Evolutionary conservation across 2,888 invertebrate species (phyloP).

Genomic region (Cactoblastis cactorum): DNA sequence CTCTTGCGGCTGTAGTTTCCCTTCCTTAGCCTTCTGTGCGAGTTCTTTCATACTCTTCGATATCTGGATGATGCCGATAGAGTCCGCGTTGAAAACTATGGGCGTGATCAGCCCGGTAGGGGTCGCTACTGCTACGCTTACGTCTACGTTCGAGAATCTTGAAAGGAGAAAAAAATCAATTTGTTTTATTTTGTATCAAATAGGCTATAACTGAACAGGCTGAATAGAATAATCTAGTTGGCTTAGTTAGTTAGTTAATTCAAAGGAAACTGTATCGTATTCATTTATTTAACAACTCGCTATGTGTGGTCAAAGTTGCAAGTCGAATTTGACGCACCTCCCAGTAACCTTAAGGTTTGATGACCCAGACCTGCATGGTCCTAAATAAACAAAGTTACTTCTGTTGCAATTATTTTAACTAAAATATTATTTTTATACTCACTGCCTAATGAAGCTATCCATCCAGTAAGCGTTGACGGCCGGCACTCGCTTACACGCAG

Average conservation of each 20-base stretch:
- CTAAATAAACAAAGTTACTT: too few relatives aligned
- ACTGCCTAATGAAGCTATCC: conserved; percentile 95
- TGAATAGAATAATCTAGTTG: too few relatives aligned
- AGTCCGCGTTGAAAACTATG: conserved; percentile 94
- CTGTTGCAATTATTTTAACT: too few relatives aligned
- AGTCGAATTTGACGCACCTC: too few relatives aligned
- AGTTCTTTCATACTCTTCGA: conserved; percentile 88
- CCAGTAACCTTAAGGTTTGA: too few relatives aligned
- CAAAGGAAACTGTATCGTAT: too few relatives aligned
- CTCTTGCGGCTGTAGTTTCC: conserved; percentile 94
- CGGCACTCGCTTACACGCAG: conserved; percentile 93
- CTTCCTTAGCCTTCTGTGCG: conserved; percentile 92
- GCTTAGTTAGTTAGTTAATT: too few relatives aligned
- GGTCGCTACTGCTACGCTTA: conserved; percentile 98
- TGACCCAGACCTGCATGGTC: too few relatives aligned
- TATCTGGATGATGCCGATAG: conserved; percentile 92
- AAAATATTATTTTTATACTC: conserved; percentile 50
- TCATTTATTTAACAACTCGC: too few relatives aligned
- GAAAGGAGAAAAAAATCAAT: conserved; percentile 25
- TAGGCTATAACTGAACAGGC: too few relatives aligned
- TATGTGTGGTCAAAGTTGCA: too few relatives aligned
- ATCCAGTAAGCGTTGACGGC: conserved; percentile 98
- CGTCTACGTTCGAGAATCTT: conserved; percentile 94
- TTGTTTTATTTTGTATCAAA: too few relatives aligned
- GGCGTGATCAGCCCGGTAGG: conserved; percentile 97